A percentile compares a stretch with the other conserved stretches of the same genome.
Evolutionary conservation across 2,113 vertebrate species (phyloP).

Genomic region (Rhombomys opimus): DNA sequence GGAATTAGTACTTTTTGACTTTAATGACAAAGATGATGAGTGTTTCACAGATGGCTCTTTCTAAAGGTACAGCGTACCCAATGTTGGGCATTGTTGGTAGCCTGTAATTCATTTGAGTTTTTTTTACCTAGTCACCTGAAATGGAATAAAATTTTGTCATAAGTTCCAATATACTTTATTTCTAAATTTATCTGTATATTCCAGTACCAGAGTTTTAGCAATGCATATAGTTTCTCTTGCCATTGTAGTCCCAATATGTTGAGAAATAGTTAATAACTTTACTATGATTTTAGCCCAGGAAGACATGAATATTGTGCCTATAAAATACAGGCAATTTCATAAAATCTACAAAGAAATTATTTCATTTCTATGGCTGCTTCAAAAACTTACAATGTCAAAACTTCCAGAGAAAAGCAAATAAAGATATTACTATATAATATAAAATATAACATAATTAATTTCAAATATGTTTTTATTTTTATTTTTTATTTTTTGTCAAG

Average conservation of each 20-base stretch:
- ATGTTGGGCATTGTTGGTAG: background rate
- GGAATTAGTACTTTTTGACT: background rate
- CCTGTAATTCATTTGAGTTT: background rate
- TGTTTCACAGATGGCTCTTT: background rate
- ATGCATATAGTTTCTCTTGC: background rate
- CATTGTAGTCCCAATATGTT: background rate
- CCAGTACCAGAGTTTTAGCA: background rate
- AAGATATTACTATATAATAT: background rate
- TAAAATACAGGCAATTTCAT: background rate
- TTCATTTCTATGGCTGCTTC: conserved; percentile 8
- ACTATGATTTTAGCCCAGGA: background rate
- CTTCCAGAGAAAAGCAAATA: background rate
- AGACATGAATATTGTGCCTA: background rate
- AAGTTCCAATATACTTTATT: background rate
- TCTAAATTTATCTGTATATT: background rate
- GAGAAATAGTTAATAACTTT: background rate
- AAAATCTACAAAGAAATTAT: background rate
- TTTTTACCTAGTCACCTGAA: background rate
- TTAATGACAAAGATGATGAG: background rate
- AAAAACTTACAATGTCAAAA: background rate
- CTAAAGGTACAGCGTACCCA: background rate
- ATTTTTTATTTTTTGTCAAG: conserved; percentile 20
- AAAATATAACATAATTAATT: background rate
- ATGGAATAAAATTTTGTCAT: background rate
- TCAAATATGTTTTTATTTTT: background rate